Evolutionary conservation across 2,888 invertebrate genomes (phyloP).

Genomic region (Teleogryllus oceanicus): DNA sequence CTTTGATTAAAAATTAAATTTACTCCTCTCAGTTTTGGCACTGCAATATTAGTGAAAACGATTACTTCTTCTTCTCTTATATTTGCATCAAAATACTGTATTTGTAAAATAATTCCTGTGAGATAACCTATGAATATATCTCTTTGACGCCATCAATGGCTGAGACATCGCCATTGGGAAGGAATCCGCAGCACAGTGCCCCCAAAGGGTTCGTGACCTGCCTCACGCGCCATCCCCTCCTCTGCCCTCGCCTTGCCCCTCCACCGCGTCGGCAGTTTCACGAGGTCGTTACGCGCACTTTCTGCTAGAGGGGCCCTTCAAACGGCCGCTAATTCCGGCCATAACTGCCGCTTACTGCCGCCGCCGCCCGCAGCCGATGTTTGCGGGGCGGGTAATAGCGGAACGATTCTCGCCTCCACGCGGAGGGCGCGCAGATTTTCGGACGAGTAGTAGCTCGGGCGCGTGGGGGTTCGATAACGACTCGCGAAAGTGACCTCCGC

Average conservation of each 20-base stretch:
- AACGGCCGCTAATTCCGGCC: slow-evolving; percentile 18
- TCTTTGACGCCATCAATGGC: background rate
- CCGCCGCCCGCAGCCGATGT: slow-evolving; percentile 8
- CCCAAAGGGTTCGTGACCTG: background rate
- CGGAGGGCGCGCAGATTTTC: background rate
- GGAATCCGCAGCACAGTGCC: background rate
- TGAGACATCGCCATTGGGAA: background rate
- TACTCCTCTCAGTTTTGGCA: no score
- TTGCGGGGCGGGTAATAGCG: background rate
- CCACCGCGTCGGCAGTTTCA: background rate
- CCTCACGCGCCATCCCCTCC: background rate
- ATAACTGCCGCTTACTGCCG: background rate
- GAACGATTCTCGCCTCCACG: background rate
- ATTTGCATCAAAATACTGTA: no score
- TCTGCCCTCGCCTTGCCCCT: background rate
- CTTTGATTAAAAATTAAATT: no score
- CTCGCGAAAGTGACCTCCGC: background rate
- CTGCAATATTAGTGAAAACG: no score
- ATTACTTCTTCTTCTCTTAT: no score
- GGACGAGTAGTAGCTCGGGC: background rate
- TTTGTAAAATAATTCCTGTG: no score
- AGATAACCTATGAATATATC: no score
- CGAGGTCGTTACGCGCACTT: slow-evolving; percentile 18
- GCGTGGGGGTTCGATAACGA: slow-evolving; percentile 9
- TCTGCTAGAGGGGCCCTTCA: background rate